A percentile compares a stretch with the other conserved stretches of the same genome.
Conservation (phyloP, 1,140 invertebrate genomes). For the Papilio polytes region DNA sequence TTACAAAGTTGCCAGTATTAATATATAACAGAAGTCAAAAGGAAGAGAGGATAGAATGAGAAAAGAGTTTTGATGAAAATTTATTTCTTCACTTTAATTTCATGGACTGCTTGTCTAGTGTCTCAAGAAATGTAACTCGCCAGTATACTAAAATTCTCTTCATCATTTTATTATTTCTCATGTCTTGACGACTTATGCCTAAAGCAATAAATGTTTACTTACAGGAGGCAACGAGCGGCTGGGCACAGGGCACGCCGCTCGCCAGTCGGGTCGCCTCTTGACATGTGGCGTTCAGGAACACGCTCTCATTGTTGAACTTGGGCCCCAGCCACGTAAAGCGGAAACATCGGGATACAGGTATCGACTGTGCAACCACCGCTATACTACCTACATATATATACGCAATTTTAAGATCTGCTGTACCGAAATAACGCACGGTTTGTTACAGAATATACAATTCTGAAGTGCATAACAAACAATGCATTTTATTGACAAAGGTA, state of each 20-base stretch:
- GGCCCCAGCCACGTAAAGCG: constrained; percentile 85
- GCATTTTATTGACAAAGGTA: neutral
- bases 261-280: constrained; percentile 77
- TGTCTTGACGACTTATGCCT: neutral
- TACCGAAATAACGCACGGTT: neutral
- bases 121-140: neutral
- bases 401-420: too few relatives aligned
- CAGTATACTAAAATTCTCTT: neutral
- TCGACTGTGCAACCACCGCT: constrained; percentile 48
- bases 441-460: neutral
- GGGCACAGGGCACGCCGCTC: constrained; percentile 77
- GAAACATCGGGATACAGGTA: constrained; percentile 70
- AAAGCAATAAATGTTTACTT: constrained; percentile 49
- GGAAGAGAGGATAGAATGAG: too few relatives aligned
- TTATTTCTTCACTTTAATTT: too few relatives aligned
- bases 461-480: neutral
- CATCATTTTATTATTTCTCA: too few relatives aligned
- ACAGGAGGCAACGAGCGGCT: constrained; percentile 83
- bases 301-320: constrained; percentile 75
- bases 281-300: constrained; percentile 82
- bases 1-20: too few relatives aligned
- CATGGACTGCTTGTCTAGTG: too few relatives aligned
- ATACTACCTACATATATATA: constrained; percentile 48
- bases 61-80: neutral
- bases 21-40: too few relatives aligned